Conservation (phyloP, 2,888 invertebrate genomes). For the Xanthia togata region DNA sequence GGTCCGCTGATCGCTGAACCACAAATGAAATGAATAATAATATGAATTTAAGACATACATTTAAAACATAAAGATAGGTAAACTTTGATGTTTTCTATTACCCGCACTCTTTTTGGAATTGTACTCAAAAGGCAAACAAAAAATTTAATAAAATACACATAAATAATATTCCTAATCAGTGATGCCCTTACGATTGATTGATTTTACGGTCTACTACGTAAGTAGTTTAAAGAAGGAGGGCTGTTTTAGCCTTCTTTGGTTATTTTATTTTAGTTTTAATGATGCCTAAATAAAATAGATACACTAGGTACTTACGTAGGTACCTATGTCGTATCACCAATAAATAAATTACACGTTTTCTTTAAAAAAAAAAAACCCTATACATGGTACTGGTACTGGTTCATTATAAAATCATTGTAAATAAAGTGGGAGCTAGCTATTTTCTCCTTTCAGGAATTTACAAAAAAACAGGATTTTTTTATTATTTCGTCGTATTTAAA, state of each 20-base stretch:
- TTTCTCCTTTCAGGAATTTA: not conserved
- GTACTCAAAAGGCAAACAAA: not conserved
- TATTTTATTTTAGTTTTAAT: not conserved
- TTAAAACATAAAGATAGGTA: not conserved
- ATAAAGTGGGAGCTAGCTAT: not conserved
- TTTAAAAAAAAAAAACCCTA: too few species aligned
- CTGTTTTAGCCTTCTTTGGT: not conserved
- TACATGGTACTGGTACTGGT: too few species aligned
- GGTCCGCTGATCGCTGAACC: not conserved
- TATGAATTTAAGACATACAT: not conserved
- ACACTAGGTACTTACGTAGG: not conserved
- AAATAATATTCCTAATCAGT: not conserved
- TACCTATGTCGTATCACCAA: not conserved
- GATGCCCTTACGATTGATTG: not conserved
- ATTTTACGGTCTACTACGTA: not conserved
- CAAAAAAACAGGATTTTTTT: not conserved
- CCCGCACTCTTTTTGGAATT: not conserved
- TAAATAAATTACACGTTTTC: too few species aligned
- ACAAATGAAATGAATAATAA: constrained; percentile 7
- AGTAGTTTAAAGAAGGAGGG: not conserved
- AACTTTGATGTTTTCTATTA: not conserved
- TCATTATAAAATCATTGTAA: not conserved
- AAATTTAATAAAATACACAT: not conserved
- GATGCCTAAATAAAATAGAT: not conserved
- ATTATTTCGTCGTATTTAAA: too few species aligned